Evolutionary conservation across 2,113 vertebrate genomes (phyloP), one percentile per base, ranked within the genome.

Genomic region (Leucosticte australis): DNA sequence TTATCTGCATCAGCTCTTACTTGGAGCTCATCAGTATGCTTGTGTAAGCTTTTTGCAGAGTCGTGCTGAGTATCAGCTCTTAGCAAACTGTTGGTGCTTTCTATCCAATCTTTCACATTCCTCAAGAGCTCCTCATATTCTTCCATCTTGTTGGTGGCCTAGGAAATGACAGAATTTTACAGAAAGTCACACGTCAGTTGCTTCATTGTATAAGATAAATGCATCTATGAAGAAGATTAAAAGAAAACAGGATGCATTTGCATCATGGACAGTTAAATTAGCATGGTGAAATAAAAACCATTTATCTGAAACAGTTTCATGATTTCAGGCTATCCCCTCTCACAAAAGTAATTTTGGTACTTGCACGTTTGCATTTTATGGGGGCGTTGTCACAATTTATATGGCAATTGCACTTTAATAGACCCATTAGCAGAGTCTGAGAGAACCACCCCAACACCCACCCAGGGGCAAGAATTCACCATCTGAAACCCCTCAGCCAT

Each of bases 111-210:
- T 42, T 97, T 91, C 7, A 98, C 97, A 42, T 97, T 98, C 87
- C 96, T 98, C 90, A 99, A 93, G 96, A 99, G 98, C 69, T 99
- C 99, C 22, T 98, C 91, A 63, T 98, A 99, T 63, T 99, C 98
- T 96, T 99, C 98, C 63, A 99, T 97, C 97, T 98, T 99, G 33
- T 73, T 87, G 15, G 97, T 97, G 79, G 98, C 98, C 99, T 99
- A 96, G 60, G 15, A 96, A 78, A 91, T 67, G 8, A 92, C 26
- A 96, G 5, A 11, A 18, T 89, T 79, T 95, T 57, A 78, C 44
- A 67, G 67, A 27, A 57, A 60, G 17, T 18, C 33, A 56, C 19
- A 80, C 37, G 41, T 14, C 11, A 81, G 49, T 47, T 74, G 68
- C 18, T 78, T 60, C 30, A 37, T 5, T 16, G 7, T 31, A 5